Evolutionary conservation across 2,888 invertebrate species (phyloP), one percentile per base, ranked within the genome.

Genomic region (Yponomeuta plumbellus): DNA sequence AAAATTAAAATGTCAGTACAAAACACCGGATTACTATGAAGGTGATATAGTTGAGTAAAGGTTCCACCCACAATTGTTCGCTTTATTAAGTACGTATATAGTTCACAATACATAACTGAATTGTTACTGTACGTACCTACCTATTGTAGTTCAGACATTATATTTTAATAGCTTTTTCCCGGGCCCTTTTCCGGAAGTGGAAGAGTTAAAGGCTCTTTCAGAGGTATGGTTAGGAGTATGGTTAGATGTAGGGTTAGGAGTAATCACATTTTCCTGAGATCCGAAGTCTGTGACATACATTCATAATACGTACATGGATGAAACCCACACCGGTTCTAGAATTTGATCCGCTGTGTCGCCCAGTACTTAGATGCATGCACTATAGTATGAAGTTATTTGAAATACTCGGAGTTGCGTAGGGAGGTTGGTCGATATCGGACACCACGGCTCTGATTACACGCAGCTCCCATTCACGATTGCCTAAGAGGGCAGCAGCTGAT

Each of bases 391-490:
- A 52, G 44, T 52, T 52, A 52, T 52, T 52, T 52, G 44, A 52
- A 52, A 13, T 52, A 52, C 44, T 17, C 44, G 17, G 58, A 58
- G 58, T 58, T 20, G 58, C 58, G 58, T 61, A 61, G 34, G 76
- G 76, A 78, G 79, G 80, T 80, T 80, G 81, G 80, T 79, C 71
- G 85, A 78, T 73, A 89, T 72, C 75, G 70, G 84, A 89, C 76
- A 87, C 85, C 76, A 67, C 56, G 68, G 61, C 74, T 89, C 83
- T 69, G 75, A 77, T 89, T 88, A 81, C 88, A 86, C 82, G 79
- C 86, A 85, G 58, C 82, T 83, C 76, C 75, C 79, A 79, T 17
- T 76, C 76, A 74, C 76, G 74, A 79, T 78, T 77, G 78, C 79
- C 58, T 58, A 20, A 75, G 70, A 74, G 72, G 75, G 72, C 73